These are phyloP conservation scores for Sarotherodon lohbergeri DNA, from an alignment of 2,113 vertebrate species.

Conservation along the genomic window DNA sequence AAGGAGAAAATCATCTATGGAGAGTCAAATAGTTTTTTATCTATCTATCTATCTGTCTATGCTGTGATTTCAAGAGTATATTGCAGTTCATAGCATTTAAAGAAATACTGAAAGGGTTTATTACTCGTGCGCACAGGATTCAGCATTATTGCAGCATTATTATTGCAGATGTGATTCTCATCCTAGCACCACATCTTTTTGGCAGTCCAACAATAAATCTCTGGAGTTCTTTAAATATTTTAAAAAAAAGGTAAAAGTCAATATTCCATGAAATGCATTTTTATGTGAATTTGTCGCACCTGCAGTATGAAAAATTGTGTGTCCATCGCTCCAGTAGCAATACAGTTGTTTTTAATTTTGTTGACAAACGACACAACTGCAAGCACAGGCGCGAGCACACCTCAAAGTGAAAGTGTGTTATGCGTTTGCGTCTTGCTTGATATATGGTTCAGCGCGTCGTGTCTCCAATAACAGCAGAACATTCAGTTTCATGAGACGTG, in stretches of 20 bases:
- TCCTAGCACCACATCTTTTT: not conserved
- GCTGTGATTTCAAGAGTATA: not conserved
- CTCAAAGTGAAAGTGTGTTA: not conserved
- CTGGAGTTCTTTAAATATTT: not conserved
- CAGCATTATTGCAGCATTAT: not conserved
- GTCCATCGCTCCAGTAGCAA: not conserved
- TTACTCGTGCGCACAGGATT: not conserved
- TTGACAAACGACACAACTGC: not conserved
- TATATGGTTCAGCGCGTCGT: not conserved
- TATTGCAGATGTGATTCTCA: not conserved
- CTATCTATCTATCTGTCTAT: not conserved
- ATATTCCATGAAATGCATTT: not conserved
- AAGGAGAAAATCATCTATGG: not conserved
- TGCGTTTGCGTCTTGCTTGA: not conserved
- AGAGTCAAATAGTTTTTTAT: not conserved
- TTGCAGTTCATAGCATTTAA: not conserved
- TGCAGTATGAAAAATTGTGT: not conserved
- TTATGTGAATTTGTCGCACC: not conserved
- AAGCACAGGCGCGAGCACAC: not conserved
- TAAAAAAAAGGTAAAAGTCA: not conserved
- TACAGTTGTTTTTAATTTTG: not conserved
- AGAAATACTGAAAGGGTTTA: not conserved
- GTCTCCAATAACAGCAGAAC: not conserved
- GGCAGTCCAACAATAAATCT: not conserved
- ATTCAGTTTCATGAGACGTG: not conserved